Base-by-base conservation (phyloP, 2,888 invertebrate genomes). In the Ypsolopha sequella region DNA sequence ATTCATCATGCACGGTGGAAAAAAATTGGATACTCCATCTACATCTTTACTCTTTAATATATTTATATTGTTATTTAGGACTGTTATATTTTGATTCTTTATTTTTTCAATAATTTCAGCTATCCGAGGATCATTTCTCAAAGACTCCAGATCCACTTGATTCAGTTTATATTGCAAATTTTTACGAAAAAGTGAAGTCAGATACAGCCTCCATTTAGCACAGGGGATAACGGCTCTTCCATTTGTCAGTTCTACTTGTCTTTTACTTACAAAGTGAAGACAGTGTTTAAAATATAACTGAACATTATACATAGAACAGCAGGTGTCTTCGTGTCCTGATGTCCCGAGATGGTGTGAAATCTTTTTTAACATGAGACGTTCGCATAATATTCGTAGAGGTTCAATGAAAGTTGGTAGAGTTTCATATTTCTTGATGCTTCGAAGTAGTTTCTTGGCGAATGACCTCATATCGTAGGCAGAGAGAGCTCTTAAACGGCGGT, bases 1-100 rank as follows among this genome's bases (percentile, higher is more conserved):
- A 60, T 90, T 88, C 47, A 80, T 68, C 92, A 92, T 92, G 56
- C 93, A 93, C 0, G 89, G 88, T 1, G 91, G 91, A 66, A 91
- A 91, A 44, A 70, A 68, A 49, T 57, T 63, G 41, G 77, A 73
- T 56, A 73, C 69, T 1, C 49, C 53, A 55, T 89, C 80, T 41
- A 90, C 80, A 56, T 88, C 78, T 53, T 56, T 67, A 60, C 75
- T 73, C 8, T 60, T 56, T 49, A 86, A 60, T 41, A 58, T 45
- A 61, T 7, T 51, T 55, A 47, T 38, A 7, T 58, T 57, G 38
- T 60, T 61, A 57, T 54, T 60, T 61, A 63, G 53, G 36, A 58
- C 54, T 7, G 58, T 59, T 45, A 62, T 55, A 39, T 62, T 63
- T 41, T 70, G 60, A 44, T 53, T 62, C 53, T 61, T 73, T 9